A percentile compares a stretch with the other conserved stretches of the same genome.
Conservation (phyloP, 2,888 invertebrate genomes). For the Zygothrica quintamaculata region DNA sequence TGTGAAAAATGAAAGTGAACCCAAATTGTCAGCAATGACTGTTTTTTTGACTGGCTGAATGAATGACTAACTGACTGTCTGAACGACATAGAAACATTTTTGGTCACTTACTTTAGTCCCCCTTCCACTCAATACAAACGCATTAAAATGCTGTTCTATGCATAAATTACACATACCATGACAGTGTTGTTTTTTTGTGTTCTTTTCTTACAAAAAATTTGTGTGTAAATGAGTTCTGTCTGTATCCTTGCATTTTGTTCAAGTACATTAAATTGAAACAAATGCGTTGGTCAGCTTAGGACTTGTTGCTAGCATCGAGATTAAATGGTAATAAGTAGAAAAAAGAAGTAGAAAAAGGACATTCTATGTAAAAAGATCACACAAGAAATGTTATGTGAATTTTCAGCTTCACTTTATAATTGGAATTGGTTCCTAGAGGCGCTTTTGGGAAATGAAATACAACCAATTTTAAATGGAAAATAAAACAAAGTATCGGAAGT, state of each 20-base stretch:
- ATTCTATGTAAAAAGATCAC: not conserved
- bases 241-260: conserved; percentile 29
- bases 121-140: conserved; percentile 19
- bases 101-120: conserved; percentile 8
- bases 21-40: conserved; percentile 47
- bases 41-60: conserved; percentile 31
- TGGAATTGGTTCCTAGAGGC: not conserved
- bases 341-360: not conserved
- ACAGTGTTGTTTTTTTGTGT: no score
- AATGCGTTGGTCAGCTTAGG: conserved; percentile 23
- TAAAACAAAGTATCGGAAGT: no score
- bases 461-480: no score
- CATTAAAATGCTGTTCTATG: conserved; percentile 69
- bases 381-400: not conserved
- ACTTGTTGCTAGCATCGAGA: conserved; percentile 30
- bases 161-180: conserved; percentile 65
- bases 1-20: conserved; percentile 68
- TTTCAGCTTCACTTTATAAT: not conserved
- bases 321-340: not conserved
- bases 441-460: no score
- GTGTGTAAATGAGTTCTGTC: conserved; percentile 65
- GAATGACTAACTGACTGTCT: conserved; percentile 15
- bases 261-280: conserved; percentile 54
- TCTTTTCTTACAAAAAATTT: conserved; percentile 46
- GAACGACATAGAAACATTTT: conserved; percentile 8